Evolutionary conservation across 2,797 vertebrate species (phyloP), one percentile per base, ranked within the genome.

Genomic region (Thaleichthys pacificus): DNA sequence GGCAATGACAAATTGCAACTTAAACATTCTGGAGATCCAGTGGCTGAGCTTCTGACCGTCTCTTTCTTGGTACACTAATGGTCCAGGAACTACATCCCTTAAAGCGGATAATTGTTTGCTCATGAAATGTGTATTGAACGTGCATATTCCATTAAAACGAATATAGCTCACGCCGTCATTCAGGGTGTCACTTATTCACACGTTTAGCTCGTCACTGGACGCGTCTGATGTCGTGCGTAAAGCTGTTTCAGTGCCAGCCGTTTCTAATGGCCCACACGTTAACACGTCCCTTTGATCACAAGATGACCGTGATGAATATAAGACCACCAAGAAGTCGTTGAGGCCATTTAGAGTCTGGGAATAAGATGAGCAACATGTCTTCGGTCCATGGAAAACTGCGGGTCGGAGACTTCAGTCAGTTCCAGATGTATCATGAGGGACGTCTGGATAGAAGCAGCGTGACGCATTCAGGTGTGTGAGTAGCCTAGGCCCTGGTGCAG

Each of bases 231-330:
- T 75, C 7, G 74, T 62, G 78, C 66, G 5, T 74, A 79, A 75
- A 78, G 69, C 63, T 73, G 75, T 77, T 67, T 70, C 85, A 82
- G 91, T 87, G 93, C 89, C 85, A 89, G 92, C 77, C 91, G 77
- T 49, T 72, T 1, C 72, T 79, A 83, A 91, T 88, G 86, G 88
- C 63, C 21, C 77, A 42, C 65, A 84, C 83, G 86, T 92, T 93
- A 89, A 91, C 92, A 93, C 90, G 5, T 91, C 62, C 21, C 92
- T 95, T 95, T 94, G 93, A 93, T 93, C 92, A 69, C 73, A 66
- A 35, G 64, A 66, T 22, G 58, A 77, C 38, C 63, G 0, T 54
- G 61, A 57, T 68, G 78, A 75, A 84, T 91, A 91, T 92, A 93
- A 90, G 73, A 60, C 61, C 47, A 12, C 21, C 6, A 30, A 64